Percentiles rank a stretch among this genome's conserved stretches.
These are phyloP conservation scores for Smittia aterrima DNA, from an alignment of 2,888 invertebrate species.

Conservation along the genomic window DNA sequence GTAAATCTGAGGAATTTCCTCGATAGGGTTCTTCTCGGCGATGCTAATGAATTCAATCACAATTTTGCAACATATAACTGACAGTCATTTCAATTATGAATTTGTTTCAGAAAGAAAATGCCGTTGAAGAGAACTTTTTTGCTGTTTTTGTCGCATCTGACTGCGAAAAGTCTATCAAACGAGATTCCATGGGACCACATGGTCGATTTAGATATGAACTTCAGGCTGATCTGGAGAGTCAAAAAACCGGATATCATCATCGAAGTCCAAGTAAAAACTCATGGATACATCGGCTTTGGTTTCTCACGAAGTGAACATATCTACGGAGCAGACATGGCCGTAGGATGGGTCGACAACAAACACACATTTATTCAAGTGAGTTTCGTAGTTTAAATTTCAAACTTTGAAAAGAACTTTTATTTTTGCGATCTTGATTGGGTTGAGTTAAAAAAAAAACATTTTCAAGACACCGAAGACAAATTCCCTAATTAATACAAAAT, in stretches of 20 bases:
- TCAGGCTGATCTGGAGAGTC: slow-evolving; percentile 68
- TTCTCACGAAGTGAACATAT: slow-evolving; percentile 77
- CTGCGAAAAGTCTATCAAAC: slow-evolving; percentile 44
- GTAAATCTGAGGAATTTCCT: no score
- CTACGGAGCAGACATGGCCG: slow-evolving; percentile 81
- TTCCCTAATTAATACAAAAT: not conserved
- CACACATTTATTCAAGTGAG: slow-evolving; percentile 63
- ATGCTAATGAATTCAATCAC: no score
- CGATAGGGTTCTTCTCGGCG: no score
- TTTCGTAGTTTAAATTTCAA: no score
- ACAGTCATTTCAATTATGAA: no score
- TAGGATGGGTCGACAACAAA: slow-evolving; percentile 85
- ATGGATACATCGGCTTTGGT: slow-evolving; percentile 84
- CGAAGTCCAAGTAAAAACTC: slow-evolving; percentile 77
- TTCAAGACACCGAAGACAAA: slow-evolving; percentile 23
- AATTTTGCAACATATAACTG: no score
- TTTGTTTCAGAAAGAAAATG: no score
- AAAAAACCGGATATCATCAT: slow-evolving; percentile 77
- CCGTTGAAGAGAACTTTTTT: no score
- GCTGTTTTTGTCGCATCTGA: no score
- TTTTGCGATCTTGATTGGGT: no score
- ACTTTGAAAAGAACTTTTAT: not conserved
- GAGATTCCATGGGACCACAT: slow-evolving; percentile 55
- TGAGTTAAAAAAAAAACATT: no score
- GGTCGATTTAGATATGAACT: slow-evolving; percentile 58